Evolutionary conservation across 2,888 invertebrate genomes (phyloP).

Genomic region (Pseudococcus viburni): DNA sequence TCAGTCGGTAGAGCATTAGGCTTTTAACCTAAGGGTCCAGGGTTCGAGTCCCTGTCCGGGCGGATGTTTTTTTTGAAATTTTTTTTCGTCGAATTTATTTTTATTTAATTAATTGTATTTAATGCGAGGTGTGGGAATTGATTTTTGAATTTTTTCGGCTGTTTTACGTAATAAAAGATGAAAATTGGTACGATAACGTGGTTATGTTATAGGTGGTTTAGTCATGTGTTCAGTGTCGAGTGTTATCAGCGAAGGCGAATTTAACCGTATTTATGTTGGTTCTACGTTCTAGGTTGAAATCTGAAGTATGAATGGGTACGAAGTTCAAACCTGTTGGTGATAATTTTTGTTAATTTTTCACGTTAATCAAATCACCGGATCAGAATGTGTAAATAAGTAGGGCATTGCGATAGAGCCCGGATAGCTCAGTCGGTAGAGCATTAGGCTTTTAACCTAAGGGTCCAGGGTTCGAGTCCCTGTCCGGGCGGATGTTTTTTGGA

Average conservation of each 20-base stretch:
- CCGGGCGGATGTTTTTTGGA: slow-evolving; percentile 68
- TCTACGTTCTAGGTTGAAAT: no score
- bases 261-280: background rate
- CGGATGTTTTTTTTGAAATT: slow-evolving; percentile 66
- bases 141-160: background rate
- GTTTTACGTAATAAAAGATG: background rate
- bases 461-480: slow-evolving; percentile 71
- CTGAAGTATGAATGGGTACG: background rate
- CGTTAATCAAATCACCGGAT: background rate
- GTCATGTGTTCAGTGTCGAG: background rate
- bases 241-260: background rate
- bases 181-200: background rate
- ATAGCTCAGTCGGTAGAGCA: slow-evolving; percentile 71
- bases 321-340: background rate
- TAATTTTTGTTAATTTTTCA: background rate
- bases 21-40: slow-evolving; percentile 71
- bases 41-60: slow-evolving; percentile 71
- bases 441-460: slow-evolving; percentile 71
- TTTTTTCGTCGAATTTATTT: background rate
- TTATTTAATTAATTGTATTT: no score
- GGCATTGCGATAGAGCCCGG: slow-evolving; percentile 68
- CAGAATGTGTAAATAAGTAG: background rate
- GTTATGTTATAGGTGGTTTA: background rate
- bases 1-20: slow-evolving; percentile 71
- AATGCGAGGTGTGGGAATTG: no score